Conservation (phyloP, 2,797 vertebrate species). For the Lates japonicus region DNA sequence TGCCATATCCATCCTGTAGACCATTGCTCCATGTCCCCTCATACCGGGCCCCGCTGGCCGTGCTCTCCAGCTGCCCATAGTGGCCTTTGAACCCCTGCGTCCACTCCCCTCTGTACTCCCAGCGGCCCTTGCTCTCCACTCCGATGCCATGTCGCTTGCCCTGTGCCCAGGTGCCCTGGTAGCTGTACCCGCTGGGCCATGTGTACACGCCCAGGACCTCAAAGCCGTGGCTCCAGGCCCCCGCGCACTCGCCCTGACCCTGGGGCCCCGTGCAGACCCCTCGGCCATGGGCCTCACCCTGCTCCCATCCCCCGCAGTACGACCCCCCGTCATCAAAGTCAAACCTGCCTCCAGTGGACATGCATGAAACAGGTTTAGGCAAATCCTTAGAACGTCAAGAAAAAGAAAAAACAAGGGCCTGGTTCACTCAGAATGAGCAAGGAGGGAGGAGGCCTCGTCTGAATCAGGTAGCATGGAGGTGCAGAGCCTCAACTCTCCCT, state of each 20-base stretch:
- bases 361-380: constrained; percentile 98
- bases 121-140: constrained; percentile 97
- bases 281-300: constrained; percentile 97
- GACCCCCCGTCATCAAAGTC: constrained; percentile 99
- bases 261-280: constrained; percentile 98
- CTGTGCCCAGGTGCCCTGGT: constrained; percentile 98
- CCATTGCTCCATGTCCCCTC: constrained; percentile 99
- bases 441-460: constrained; percentile 66
- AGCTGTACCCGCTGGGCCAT: constrained; percentile 98
- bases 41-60: constrained; percentile 93
- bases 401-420: constrained; percentile 76
- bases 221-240: constrained; percentile 98
- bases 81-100: constrained; percentile 98
- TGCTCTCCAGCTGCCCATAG: constrained; percentile 97
- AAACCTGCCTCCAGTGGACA: constrained; percentile 99
- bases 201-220: constrained; percentile 98
- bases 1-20: constrained; percentile 97
- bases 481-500: constrained; percentile 62
- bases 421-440: constrained; percentile 66
- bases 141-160: constrained; percentile 98
- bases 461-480: constrained; percentile 68
- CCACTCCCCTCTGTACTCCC: constrained; percentile 99
- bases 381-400: constrained; percentile 89
- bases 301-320: constrained; percentile 99
- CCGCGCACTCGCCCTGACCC: constrained; percentile 97